Percentiles rank a stretch among this genome's conserved stretches.
These are phyloP conservation scores for Nannospalax galili DNA, from an alignment of 2,113 vertebrate species.

Conservation along the genomic window DNA sequence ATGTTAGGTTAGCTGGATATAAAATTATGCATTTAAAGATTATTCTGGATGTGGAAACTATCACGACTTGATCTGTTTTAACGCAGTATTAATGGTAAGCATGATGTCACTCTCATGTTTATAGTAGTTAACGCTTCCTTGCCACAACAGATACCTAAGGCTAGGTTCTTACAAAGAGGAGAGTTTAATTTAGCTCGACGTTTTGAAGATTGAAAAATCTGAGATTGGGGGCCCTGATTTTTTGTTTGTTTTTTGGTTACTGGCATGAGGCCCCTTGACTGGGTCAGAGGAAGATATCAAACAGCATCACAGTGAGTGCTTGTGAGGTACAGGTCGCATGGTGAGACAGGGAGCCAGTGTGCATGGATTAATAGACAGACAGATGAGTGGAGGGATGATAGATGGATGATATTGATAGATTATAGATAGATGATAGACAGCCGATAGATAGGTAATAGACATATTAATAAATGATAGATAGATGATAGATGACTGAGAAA, in stretches of 20 bases:
- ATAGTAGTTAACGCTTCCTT: background rate
- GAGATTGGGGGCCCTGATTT: background rate
- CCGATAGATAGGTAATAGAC: no score
- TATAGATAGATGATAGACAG: no score
- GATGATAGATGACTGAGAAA: no score
- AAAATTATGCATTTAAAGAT: background rate
- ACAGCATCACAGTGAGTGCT: no score
- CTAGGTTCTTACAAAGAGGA: background rate
- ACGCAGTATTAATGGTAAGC: rapidly evolving
- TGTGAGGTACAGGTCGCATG: background rate
- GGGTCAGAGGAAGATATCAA: no score
- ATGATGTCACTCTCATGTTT: no score
- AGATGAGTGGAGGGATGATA: no score
- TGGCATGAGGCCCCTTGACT: background rate
- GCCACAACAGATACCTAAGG: background rate
- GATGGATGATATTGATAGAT: no score
- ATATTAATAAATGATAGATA: background rate
- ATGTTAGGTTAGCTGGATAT: background rate
- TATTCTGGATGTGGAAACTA: background rate
- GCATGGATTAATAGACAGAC: background rate
- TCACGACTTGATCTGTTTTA: rapidly evolving
- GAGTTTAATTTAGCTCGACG: background rate
- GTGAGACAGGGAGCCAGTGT: background rate
- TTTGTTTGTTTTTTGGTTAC: background rate
- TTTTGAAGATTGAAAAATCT: background rate